A percentile compares a stretch with the other conserved stretches of the same genome.
Evolutionary conservation across 2,888 invertebrate species (phyloP).

Genomic region (Caenorhabditis wallacei): DNA sequence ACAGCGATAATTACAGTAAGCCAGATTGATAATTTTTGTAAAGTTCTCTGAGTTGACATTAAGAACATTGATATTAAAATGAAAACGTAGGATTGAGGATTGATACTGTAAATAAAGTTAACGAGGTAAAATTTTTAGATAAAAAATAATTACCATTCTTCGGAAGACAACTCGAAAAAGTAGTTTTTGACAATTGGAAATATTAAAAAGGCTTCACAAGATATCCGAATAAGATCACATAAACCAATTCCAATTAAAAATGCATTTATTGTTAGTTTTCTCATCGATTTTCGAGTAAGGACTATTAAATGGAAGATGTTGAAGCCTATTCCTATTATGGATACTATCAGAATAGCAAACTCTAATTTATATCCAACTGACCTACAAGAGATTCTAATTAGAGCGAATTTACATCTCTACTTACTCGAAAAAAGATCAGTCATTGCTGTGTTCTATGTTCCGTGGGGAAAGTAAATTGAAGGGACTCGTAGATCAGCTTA

Average conservation of each 20-base stretch:
- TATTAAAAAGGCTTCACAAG: not conserved
- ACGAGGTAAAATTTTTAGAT: too few species aligned
- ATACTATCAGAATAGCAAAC: too few species aligned
- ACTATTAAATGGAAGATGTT: constrained; percentile 5
- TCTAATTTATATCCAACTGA: too few species aligned
- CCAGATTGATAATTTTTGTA: not conserved
- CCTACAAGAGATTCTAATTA: too few species aligned
- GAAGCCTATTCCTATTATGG: not conserved
- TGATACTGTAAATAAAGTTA: not conserved
- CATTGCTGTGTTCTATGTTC: too few species aligned
- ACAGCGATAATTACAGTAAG: not conserved
- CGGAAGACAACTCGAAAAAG: not conserved
- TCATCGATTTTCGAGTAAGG: not conserved
- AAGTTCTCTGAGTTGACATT: not conserved
- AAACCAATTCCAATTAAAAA: not conserved
- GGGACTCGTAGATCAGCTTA: too few species aligned
- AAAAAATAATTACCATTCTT: not conserved
- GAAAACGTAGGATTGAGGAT: not conserved
- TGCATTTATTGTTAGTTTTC: not conserved
- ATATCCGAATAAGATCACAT: not conserved
- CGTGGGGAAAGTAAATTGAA: too few species aligned
- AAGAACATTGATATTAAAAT: not conserved
- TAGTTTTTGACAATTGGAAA: not conserved
- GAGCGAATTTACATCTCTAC: too few species aligned
- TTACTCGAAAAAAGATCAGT: not conserved